A percentile compares a stretch with the other conserved stretches of the same genome.
These are phyloP conservation scores for Morone saxatilis DNA, from an alignment of 2,113 vertebrate species.

Conservation along the genomic window DNA sequence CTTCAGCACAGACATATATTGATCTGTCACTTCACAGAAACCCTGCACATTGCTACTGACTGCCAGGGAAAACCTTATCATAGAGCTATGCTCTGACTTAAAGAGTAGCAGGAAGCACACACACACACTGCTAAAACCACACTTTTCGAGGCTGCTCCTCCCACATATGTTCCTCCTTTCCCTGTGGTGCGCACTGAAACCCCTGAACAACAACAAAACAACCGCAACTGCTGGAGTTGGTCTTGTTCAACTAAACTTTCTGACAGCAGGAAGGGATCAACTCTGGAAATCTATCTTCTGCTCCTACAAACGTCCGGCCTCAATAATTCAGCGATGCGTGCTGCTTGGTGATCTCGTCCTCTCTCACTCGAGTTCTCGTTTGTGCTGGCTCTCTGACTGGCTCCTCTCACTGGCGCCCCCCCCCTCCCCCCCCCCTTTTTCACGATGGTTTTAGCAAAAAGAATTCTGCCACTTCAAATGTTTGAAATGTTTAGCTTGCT, in stretches of 20 bases:
- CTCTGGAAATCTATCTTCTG: constrained; percentile 70
- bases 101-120: constrained; percentile 21
- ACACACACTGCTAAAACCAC: constrained; percentile 2
- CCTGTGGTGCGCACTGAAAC: constrained; percentile 14
- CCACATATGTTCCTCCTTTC: constrained; percentile 41
- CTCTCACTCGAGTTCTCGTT: constrained; percentile 27
- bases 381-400: constrained; percentile 37
- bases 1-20: constrained; percentile 28
- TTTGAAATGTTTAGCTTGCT: constrained; percentile 52
- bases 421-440: not conserved
- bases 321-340: constrained; percentile 75
- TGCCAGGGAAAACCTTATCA: constrained; percentile 22
- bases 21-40: constrained; percentile 44
- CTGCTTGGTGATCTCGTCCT: constrained; percentile 55
- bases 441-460: constrained; percentile 25
- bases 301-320: constrained; percentile 70
- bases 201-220: constrained; percentile 60
- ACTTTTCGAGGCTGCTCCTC: constrained; percentile 11
- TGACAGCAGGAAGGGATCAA: constrained; percentile 74
- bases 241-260: constrained; percentile 73
- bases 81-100: constrained; percentile 27
- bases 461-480: constrained; percentile 37
- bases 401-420: constrained; percentile 19
- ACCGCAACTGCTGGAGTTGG: constrained; percentile 51
- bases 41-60: constrained; percentile 4